Evolutionary conservation across 2,113 vertebrate genomes (phyloP), one percentile per base, ranked within the genome.

Genomic region (Amphiprion percula): DNA sequence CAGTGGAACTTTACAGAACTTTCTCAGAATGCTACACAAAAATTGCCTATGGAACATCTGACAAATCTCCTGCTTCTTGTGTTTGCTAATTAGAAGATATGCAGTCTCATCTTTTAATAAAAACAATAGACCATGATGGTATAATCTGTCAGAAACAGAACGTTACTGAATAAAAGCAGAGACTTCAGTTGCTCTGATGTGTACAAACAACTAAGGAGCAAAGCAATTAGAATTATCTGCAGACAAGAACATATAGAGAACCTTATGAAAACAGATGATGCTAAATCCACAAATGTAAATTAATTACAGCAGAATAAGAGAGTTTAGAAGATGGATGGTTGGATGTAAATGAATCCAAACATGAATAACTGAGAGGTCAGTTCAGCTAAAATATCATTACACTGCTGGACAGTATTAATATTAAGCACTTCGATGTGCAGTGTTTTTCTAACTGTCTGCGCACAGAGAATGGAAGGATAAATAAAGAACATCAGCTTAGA

Each of bases 11-110:
- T 30, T 30, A 5, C 28, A 3, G 28, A 30, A 30, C 28, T 30
- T 30, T 30, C 28, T 24, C 59, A 62, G 33, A 23, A 37, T 56
- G 4, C 39, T 1, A 4, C 30, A 10, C 64, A 24, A 5, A 4
- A 3, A 30, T 28, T 46, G 49, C 71, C 65, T 10, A 55, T 10
- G 12, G 68, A 68, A 69, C 58, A 63, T 70, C 60, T 16, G 60
- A 80, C 60, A 67, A 67, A 55, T 68, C 26, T 66, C 16, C 59
- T 74, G 49, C 17, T 58, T 52, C 59, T 47, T 23, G n/a, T 39
- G 30, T 41, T 62, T 16, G 66, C 60, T 72, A 76, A 83, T 79
- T 83, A 49, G 49, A 37, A 49, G 46, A 69, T 63, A 30, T 21
- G 21, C 0, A 24, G 33, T 24, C 8, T n/a, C 66, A 17, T 68